Base-by-base conservation (phyloP, 64 coral and sea anemone species). In the Trachythela sp. region DNA sequence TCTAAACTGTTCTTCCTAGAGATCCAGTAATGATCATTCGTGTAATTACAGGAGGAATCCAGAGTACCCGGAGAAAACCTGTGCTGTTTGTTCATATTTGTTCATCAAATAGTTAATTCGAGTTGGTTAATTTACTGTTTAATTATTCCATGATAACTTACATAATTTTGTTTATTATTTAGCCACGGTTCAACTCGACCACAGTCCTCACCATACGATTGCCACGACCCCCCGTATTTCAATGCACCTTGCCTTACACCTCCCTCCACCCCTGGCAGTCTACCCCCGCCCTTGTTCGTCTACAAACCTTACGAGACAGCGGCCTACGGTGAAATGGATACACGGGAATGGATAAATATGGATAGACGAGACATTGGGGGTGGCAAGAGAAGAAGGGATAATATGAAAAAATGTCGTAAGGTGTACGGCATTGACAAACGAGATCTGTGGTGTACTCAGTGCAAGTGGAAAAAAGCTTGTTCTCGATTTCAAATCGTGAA, bases 391-490 rank as follows among this genome's bases (percentile, higher is more conserved):
- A 20, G 75, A 39, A 0, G 38, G 75, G 75, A 80, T 39, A 39
- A 39, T 39, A 37, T 80, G 75, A 80, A 80, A 36, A 80, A 80
- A 80, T 80, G 75, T 36, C 75, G 75, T 39, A 80, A 80, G 31
- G 75, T 80, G 32, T 80, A 80, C 75, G 75, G 75, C 4, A 39
- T 80, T 36, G 32, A 80, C 75, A 80, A 80, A 8, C 8, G 75
- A 8, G 38, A 80, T 80, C 75, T 80, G 6, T 80, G 75, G 75
- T 80, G 75, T 30, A 80, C 75, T 0, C 75, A 80, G 8, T 80
- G 75, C 75, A 80, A 80, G 30, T 80, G 75, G 75, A 80, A 80
- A 8, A 80, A 80, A 80, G 75, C 75, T 80, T 80, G 75, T 30
- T 29, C 75, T 8, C 26, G 75, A 35, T 80, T 80, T 80, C 56